Evolutionary conservation across 2,888 invertebrate species (phyloP).

Genomic region (Lithophane ornitopus): DNA sequence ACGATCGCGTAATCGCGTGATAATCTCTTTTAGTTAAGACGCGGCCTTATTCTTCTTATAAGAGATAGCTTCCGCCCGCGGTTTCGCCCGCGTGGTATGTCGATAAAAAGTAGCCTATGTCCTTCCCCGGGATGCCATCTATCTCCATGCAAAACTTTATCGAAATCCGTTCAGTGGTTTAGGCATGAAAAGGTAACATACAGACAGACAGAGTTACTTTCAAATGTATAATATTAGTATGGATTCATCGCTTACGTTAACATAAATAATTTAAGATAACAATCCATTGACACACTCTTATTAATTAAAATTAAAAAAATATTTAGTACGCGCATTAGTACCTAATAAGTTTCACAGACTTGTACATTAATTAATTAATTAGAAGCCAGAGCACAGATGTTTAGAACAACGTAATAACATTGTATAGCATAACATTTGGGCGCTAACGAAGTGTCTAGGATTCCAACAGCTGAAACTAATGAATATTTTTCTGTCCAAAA

Average conservation of each 20-base stretch:
- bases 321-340: background rate
- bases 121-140: no score
- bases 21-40: background rate
- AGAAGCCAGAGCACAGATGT: background rate
- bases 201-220: no score
- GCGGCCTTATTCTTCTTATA: background rate
- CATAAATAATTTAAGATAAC: background rate
- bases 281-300: background rate
- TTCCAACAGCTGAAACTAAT: background rate
- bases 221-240: no score
- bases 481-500: background rate
- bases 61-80: no score
- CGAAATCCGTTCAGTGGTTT: no score
- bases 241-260: background rate
- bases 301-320: background rate
- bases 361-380: conserved; percentile 4
- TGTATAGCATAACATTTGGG: conserved; percentile 20
- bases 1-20: background rate
- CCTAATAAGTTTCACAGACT: background rate
- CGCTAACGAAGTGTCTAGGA: background rate
- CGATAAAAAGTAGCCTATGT: no score
- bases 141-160: no score
- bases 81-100: no score
- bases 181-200: no score
- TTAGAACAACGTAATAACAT: conserved; percentile 12